Percentiles rank a stretch among this genome's conserved stretches.
phyloP scores from a whole-genome alignment of 35 echinoderm and acorn worm species.

The Anneissia japonica region DNA sequence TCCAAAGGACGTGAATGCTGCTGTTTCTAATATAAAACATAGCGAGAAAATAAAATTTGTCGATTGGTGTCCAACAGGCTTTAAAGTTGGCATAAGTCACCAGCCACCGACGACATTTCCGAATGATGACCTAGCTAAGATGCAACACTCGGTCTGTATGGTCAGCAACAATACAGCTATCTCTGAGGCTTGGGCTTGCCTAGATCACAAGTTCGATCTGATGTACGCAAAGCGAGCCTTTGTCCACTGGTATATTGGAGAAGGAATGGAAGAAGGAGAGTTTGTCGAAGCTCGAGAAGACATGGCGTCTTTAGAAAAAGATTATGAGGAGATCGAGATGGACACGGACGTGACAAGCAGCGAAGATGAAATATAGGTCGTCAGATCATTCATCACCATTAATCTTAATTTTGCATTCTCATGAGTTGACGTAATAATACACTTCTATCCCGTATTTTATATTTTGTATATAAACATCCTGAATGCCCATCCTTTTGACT shows the following conservation, averaged over 20 bases:
- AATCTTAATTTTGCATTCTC: no score
- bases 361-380: not conserved
- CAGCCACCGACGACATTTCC: not conserved
- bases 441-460: no score
- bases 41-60: not conserved
- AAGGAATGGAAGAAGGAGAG: slow-evolving; percentile 49
- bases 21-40: not conserved
- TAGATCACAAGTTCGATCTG: slow-evolving; percentile 38
- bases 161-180: slow-evolving; percentile 43
- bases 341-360: slow-evolving; percentile 9
- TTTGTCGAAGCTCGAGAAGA: slow-evolving; percentile 38
- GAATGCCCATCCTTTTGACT: no score
- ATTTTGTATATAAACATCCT: no score
- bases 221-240: slow-evolving; percentile 43
- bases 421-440: no score
- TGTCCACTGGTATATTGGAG: slow-evolving; percentile 38
- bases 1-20: not conserved
- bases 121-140: slow-evolving; percentile 22
- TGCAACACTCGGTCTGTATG: slow-evolving; percentile 30
- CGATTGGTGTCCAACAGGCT: not conserved
- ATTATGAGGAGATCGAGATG: slow-evolving; percentile 29
- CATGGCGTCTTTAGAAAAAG: slow-evolving; percentile 30
- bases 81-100: not conserved
- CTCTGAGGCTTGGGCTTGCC: slow-evolving; percentile 19
- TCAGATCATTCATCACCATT: no score